A percentile compares a stretch with the other conserved stretches of the same genome.
Conservation (phyloP, 2,797 vertebrate genomes). For the Erethizon dorsatum region DNA sequence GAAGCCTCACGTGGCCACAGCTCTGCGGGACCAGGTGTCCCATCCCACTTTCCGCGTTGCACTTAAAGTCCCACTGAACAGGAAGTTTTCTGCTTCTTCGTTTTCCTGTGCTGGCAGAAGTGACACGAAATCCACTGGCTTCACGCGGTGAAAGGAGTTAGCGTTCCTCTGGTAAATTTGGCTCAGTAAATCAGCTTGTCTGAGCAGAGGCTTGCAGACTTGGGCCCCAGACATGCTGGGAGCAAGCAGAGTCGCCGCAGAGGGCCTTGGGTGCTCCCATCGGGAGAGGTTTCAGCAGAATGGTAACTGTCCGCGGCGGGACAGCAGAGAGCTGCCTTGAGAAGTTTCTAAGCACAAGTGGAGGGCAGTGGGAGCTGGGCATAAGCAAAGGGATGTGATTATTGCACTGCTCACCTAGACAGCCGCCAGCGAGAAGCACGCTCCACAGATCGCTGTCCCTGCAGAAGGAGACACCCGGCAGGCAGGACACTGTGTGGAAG, state of each 20-base stretch:
- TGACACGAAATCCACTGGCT: background rate
- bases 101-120: background rate
- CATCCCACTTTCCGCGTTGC: accelerated
- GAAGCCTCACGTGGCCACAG: background rate
- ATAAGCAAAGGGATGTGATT: background rate
- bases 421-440: background rate
- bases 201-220: background rate
- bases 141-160: background rate
- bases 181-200: conserved; percentile 64
- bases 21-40: background rate
- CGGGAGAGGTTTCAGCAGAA: background rate
- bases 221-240: background rate
- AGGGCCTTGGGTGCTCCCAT: background rate
- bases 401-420: background rate
- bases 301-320: background rate
- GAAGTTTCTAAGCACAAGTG: background rate
- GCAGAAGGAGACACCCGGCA: background rate
- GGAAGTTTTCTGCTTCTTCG: background rate
- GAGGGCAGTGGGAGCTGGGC: background rate
- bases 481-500: background rate
- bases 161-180: conserved; percentile 59
- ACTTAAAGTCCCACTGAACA: background rate
- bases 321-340: background rate
- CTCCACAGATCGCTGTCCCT: background rate
- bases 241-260: background rate